Evolutionary conservation across 2,113 vertebrate species (phyloP).

Genomic region (Dasyornis broadbenti): DNA sequence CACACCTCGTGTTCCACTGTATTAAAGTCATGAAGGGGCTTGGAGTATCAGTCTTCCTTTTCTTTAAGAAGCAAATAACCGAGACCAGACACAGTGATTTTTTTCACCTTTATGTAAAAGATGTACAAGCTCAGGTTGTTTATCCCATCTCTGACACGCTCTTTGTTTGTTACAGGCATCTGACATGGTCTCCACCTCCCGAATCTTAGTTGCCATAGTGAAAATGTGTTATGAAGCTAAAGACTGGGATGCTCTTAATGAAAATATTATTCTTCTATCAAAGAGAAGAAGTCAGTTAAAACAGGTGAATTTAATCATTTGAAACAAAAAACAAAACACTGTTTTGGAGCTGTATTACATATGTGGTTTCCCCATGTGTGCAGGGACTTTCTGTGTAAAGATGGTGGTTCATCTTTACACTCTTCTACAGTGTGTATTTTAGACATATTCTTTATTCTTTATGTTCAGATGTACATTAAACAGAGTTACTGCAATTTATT

Average conservation of each 20-base stretch:
- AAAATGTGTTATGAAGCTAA: conserved; percentile 96
- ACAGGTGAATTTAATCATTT: conserved; percentile 76
- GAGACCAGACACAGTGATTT: no score
- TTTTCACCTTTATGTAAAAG: not conserved
- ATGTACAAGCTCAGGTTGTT: not conserved
- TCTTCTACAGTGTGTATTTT: not conserved
- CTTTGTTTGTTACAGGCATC: conserved; percentile 80
- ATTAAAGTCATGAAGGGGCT: fast-evolving
- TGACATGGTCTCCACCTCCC: conserved; percentile 96
- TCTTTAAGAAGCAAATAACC: not conserved
- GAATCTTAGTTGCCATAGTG: conserved; percentile 94
- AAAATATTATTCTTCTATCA: conserved; percentile 95
- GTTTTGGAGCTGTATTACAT: not conserved
- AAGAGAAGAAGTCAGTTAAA: conserved; percentile 98
- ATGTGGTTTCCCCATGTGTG: not conserved
- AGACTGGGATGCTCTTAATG: conserved; percentile 96
- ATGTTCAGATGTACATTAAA: not conserved
- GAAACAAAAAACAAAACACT: not conserved
- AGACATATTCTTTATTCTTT: not conserved
- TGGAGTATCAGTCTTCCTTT: not conserved
- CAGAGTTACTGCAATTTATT: not conserved
- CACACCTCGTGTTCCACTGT: not conserved
- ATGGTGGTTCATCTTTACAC: not conserved
- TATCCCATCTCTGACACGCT: not conserved
- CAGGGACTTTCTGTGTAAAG: not conserved